These are phyloP conservation scores for Argopecten irradians DNA, from an alignment of 1,140 invertebrate species.

Conservation along the genomic window DNA sequence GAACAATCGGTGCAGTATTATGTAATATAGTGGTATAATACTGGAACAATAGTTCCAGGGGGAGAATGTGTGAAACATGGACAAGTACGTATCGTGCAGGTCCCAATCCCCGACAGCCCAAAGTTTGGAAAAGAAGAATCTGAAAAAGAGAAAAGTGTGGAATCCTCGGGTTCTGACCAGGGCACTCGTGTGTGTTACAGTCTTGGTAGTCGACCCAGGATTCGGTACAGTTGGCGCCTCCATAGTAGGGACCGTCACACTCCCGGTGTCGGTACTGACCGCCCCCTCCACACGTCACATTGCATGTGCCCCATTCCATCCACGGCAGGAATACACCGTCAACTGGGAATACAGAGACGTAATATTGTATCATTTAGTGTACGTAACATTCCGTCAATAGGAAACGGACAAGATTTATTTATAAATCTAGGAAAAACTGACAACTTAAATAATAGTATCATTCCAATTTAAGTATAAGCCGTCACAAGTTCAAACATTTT, in stretches of 20 bases:
- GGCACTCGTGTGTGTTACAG: slow-evolving; percentile 53
- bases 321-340: slow-evolving; percentile 43
- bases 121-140: not conserved
- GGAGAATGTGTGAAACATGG: not conserved
- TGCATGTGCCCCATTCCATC: slow-evolving; percentile 42
- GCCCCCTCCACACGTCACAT: slow-evolving; percentile 64
- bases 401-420: too few relatives aligned
- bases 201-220: slow-evolving; percentile 40
- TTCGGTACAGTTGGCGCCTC: slow-evolving; percentile 62
- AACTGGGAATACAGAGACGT: slow-evolving; percentile 31
- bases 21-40: not conserved
- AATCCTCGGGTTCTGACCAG: slow-evolving; percentile 41
- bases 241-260: slow-evolving; percentile 63
- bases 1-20: not conserved
- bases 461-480: not conserved
- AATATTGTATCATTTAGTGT: too few relatives aligned
- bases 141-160: not conserved
- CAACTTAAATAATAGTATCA: slow-evolving; percentile 28
- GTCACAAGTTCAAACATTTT: slow-evolving; percentile 15
- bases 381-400: too few relatives aligned
- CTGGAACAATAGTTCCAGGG: not conserved
- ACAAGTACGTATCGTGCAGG: not conserved
- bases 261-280: slow-evolving; percentile 55
- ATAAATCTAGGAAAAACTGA: too few relatives aligned
- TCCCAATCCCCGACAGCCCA: not conserved